Evolutionary conservation across 2,797 vertebrate genomes (phyloP).

Genomic region (Phylloscopus collybita): DNA sequence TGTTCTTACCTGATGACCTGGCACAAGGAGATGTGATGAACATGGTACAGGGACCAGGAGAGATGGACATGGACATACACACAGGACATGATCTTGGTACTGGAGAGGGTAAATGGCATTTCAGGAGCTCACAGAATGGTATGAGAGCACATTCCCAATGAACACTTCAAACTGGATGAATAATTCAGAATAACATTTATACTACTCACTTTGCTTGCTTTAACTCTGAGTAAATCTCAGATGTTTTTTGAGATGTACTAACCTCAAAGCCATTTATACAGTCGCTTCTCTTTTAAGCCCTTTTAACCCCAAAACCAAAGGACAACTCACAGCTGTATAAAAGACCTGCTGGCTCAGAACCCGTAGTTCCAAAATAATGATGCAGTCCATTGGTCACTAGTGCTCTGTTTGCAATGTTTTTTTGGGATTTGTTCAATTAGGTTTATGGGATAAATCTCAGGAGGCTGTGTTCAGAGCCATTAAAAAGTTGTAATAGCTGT

Average conservation of each 20-base stretch:
- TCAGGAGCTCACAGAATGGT: background rate
- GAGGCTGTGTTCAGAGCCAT: background rate
- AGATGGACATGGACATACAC: background rate
- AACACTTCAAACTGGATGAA: background rate
- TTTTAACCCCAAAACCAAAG: background rate
- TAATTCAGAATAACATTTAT: background rate
- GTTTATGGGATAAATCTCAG: background rate
- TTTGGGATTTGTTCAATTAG: background rate
- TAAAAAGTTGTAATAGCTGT: background rate
- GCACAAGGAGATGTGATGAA: background rate
- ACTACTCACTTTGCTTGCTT: background rate
- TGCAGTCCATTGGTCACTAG: background rate
- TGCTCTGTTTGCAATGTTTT: background rate
- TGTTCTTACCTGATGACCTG: background rate
- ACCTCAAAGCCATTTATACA: background rate
- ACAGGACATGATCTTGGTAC: background rate
- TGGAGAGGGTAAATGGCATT: background rate
- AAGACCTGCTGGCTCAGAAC: background rate
- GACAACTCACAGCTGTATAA: background rate
- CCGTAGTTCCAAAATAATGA: background rate
- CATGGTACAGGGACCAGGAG: background rate
- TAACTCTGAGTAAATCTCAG: background rate
- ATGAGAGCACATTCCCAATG: background rate
- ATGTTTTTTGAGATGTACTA: background rate
- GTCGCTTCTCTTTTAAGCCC: background rate